A percentile compares a stretch with the other conserved stretches of the same genome.
phyloP scores from a whole-genome alignment of 2,797 vertebrate species.

The Peromyscus melanophrys region DNA sequence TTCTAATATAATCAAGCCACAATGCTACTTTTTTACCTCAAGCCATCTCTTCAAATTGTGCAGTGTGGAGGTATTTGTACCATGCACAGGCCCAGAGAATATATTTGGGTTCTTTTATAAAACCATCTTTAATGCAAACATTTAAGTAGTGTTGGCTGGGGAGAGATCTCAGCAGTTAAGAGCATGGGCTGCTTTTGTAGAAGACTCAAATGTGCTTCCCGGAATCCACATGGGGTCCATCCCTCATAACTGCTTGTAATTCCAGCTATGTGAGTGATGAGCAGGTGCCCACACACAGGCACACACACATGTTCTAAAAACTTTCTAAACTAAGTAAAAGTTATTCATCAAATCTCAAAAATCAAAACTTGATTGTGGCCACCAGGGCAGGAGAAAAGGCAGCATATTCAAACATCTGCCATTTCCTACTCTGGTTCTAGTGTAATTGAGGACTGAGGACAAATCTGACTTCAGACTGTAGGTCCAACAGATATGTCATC shows the following conservation, averaged over 20 bases:
- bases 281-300: neutral
- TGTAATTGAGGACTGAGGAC: neutral
- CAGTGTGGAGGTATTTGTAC: neutral
- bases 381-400: neutral
- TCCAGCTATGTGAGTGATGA: neutral
- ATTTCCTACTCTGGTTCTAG: neutral
- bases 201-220: neutral
- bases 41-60: neutral
- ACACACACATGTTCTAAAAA: neutral
- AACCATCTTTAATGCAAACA: neutral
- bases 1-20: slow-evolving; percentile 4
- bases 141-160: neutral
- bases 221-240: neutral
- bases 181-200: neutral
- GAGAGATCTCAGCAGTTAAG: neutral
- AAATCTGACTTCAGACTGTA: fast-evolving
- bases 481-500: neutral
- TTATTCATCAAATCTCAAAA: neutral
- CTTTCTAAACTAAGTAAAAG: neutral
- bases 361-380: neutral
- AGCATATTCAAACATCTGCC: neutral
- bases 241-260: neutral
- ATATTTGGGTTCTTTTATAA: neutral
- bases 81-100: neutral
- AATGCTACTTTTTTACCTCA: neutral